phyloP scores from a whole-genome alignment of 2,797 vertebrate species.

The Trachurus trachurus region DNA sequence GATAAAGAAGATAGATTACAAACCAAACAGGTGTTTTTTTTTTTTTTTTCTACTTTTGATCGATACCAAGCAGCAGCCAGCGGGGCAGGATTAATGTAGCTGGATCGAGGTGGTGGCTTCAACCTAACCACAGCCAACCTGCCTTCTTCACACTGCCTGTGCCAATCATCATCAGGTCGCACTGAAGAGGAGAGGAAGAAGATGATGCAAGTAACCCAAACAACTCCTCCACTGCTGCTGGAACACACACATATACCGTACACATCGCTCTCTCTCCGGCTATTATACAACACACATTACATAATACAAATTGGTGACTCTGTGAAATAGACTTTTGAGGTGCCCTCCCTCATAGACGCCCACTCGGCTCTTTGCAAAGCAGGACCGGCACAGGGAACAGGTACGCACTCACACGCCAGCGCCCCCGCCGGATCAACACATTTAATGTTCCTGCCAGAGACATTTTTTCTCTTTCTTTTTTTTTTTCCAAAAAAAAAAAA shows the following conservation, averaged over 20 bases:
- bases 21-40: constrained; percentile 11
- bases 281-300: constrained; percentile 76
- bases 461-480: constrained; percentile 12
- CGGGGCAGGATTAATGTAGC: constrained; percentile 23
- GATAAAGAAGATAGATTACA: constrained; percentile 31
- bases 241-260: constrained; percentile 31
- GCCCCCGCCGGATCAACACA: constrained; percentile 44
- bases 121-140: constrained; percentile 17
- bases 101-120: constrained; percentile 23
- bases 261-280: constrained; percentile 33
- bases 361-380: constrained; percentile 69
- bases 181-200: constrained; percentile 12
- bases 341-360: constrained; percentile 67
- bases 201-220: constrained; percentile 62
- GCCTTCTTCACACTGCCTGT: constrained; percentile 9
- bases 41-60: constrained; percentile 24
- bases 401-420: constrained; percentile 39
- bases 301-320: constrained; percentile 69
- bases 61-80: constrained; percentile 25
- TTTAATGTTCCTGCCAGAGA: constrained; percentile 51
- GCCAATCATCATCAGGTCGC: constrained; percentile 36
- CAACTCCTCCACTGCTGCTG: constrained; percentile 53
- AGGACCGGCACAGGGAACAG: constrained; percentile 61
- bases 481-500: background rate
- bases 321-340: constrained; percentile 57